phyloP scores from a whole-genome alignment of 2,113 vertebrate species.

The Calidris pygmaea region DNA sequence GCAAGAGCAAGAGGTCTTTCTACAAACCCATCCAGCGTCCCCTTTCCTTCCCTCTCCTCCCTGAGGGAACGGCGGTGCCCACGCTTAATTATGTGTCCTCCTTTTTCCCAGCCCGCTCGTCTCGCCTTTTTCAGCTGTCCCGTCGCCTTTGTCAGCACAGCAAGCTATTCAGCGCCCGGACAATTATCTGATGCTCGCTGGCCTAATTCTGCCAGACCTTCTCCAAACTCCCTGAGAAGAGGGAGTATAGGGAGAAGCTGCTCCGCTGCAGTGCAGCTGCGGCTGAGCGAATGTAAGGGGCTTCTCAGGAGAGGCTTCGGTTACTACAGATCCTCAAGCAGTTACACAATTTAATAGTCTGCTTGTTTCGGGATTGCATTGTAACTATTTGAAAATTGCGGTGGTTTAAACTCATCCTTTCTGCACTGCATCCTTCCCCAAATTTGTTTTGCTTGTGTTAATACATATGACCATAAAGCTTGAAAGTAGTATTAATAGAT shows the following conservation, averaged over 20 bases:
- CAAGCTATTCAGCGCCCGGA: background rate
- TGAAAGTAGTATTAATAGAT: background rate
- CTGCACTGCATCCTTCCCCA: background rate
- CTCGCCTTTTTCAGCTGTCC: background rate
- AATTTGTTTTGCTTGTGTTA: background rate
- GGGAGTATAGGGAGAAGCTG: background rate
- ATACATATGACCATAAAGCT: background rate
- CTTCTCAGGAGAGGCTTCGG: background rate
- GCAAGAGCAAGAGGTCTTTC: background rate
- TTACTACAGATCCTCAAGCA: background rate
- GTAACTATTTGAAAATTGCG: background rate
- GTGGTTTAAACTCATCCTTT: background rate
- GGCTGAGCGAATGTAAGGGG: background rate
- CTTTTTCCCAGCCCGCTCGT: background rate
- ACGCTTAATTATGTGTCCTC: background rate
- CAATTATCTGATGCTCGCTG: conserved; percentile 38
- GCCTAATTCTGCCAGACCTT: conserved; percentile 54
- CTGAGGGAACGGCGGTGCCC: background rate
- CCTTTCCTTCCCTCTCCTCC: background rate
- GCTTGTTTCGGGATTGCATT: background rate
- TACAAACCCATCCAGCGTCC: background rate
- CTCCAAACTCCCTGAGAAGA: background rate
- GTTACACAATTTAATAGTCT: background rate
- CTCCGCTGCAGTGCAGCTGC: background rate
- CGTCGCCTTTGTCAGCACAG: background rate